phyloP scores from a whole-genome alignment of 1,140 invertebrate species.

The Papilio glaucus region DNA sequence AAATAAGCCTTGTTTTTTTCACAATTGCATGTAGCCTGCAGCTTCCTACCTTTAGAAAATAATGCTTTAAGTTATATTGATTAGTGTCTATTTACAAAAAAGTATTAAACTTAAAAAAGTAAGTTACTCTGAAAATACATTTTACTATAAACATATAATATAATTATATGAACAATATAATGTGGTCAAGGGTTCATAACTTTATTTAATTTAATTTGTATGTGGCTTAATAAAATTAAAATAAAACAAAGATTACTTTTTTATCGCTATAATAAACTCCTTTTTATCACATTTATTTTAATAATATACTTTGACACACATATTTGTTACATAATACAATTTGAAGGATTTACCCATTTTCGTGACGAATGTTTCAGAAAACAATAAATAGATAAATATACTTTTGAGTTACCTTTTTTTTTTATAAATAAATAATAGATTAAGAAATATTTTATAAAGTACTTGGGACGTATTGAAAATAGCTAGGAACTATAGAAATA shows the following conservation, averaged over 20 bases:
- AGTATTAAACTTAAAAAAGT: too few relatives aligned
- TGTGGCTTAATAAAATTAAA: neutral
- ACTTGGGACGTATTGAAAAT: neutral
- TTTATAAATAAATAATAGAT: neutral
- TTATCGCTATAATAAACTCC: constrained; percentile 82
- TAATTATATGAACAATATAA: too few relatives aligned
- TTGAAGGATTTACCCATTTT: constrained; percentile 63
- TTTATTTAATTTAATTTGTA: neutral
- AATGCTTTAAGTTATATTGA: too few relatives aligned
- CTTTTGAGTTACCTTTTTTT: neutral
- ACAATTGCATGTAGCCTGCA: too few relatives aligned
- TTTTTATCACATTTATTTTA: constrained; percentile 83
- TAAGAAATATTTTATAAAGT: neutral
- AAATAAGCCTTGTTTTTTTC: too few relatives aligned
- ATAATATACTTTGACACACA: constrained; percentile 82
- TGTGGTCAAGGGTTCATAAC: too few relatives aligned
- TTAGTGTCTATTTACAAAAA: too few relatives aligned
- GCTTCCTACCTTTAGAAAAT: too few relatives aligned
- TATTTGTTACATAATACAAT: constrained; percentile 76
- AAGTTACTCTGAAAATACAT: too few relatives aligned
- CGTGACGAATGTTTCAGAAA: constrained; percentile 55
- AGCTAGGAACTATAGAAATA: neutral
- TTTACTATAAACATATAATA: too few relatives aligned
- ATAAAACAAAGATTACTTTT: constrained; percentile 46
- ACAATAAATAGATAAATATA: constrained; percentile 2